Conservation (phyloP, 37 sponge, comb jelly and placozoan genomes). For the Axinella damicornis region DNA sequence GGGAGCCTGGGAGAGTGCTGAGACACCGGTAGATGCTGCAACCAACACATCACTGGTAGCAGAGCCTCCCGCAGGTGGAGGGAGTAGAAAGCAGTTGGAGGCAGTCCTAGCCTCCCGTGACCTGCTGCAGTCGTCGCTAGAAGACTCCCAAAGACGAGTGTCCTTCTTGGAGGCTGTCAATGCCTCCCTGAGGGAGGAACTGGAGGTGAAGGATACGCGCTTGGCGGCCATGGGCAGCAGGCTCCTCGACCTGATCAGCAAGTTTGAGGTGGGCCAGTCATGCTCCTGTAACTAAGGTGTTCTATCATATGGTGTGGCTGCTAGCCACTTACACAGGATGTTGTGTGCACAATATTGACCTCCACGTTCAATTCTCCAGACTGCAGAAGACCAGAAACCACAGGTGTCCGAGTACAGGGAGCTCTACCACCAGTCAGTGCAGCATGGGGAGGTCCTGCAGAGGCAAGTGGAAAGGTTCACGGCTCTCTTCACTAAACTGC, state of each 20-base stretch:
- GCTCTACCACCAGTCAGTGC: conserved; percentile 41
- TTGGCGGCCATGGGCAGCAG: neutral
- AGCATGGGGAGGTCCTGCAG: conserved; percentile 11
- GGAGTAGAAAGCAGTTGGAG: neutral
- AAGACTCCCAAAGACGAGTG: neutral
- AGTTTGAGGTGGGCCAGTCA: conserved; percentile 1
- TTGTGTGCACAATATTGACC: too few relatives aligned
- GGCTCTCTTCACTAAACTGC: neutral
- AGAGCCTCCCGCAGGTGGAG: too few relatives aligned
- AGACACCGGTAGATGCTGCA: too few relatives aligned
- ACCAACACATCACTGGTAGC: too few relatives aligned
- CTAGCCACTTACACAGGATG: too few relatives aligned
- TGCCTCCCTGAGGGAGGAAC: neutral
- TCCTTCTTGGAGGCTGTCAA: neutral
- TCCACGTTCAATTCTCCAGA: too few relatives aligned
- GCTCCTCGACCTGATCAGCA: neutral
- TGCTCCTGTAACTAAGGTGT: too few relatives aligned
- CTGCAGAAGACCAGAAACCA: too few relatives aligned
- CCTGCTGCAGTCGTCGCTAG: conserved; percentile 7
- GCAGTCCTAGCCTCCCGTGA: neutral
- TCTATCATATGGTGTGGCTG: too few relatives aligned
- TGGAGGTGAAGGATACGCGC: neutral
- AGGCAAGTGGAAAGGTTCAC: conserved; percentile 7
- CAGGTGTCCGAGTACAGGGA: conserved; percentile 21
- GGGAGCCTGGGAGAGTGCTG: too few relatives aligned